Evolutionary conservation across 2,888 invertebrate genomes (phyloP).

Genomic region (Epirrhoe tristata): DNA sequence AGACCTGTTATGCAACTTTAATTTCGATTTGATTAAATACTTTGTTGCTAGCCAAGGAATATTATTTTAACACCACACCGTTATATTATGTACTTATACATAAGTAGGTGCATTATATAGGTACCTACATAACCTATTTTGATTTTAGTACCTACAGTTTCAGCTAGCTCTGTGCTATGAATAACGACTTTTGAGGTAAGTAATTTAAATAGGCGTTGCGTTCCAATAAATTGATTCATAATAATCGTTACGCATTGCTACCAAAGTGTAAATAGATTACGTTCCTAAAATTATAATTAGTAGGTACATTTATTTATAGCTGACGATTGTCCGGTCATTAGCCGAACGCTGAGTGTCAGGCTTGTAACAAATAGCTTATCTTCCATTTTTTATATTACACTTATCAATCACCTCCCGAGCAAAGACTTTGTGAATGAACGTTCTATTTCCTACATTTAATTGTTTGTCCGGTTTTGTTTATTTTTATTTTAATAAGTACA

Average conservation of each 20-base stretch:
- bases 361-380: constrained; percentile 29
- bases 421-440: constrained; percentile 28
- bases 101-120: no score
- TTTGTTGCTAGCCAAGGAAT: no score
- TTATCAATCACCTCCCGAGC: constrained; percentile 12
- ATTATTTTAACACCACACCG: no score
- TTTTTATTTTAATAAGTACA: background rate
- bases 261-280: background rate
- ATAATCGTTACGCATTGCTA: background rate
- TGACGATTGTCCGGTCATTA: constrained; percentile 39
- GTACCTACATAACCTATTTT: no score
- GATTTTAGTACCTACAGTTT: no score
- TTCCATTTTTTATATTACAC: constrained; percentile 26
- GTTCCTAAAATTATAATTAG: constrained; percentile 12
- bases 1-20: no score
- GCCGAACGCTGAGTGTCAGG: constrained; percentile 29
- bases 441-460: constrained; percentile 20
- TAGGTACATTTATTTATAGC: constrained; percentile 26
- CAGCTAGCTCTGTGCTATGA: no score
- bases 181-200: background rate
- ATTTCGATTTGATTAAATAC: no score
- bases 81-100: no score
- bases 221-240: background rate
- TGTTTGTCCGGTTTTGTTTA: background rate
- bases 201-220: background rate